Conservation (phyloP, 2,888 invertebrate genomes). For the Troides aeacus region DNA sequence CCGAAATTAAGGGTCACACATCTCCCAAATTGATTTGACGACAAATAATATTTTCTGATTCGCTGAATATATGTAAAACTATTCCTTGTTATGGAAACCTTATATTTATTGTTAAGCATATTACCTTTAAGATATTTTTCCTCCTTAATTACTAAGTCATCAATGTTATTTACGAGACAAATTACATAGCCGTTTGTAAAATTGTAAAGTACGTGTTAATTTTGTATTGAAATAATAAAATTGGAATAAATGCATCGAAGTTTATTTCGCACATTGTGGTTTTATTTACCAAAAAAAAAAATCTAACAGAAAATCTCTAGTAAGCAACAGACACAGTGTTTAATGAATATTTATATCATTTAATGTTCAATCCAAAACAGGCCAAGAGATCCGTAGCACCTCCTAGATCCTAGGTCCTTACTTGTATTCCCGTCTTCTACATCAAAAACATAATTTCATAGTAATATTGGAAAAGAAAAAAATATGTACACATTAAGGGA, state of each 20-base stretch:
- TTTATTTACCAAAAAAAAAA: slow-evolving; percentile 15
- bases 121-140: slow-evolving; percentile 30
- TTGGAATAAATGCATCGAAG: slow-evolving; percentile 34
- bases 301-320: too few relatives aligned
- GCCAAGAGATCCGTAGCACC: too few relatives aligned
- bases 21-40: too few relatives aligned
- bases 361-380: too few relatives aligned
- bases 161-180: slow-evolving; percentile 7
- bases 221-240: slow-evolving; percentile 74
- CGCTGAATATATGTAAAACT: slow-evolving; percentile 6
- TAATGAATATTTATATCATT: too few relatives aligned
- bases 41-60: background rate
- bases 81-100: slow-evolving; percentile 4
- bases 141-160: slow-evolving; percentile 25
- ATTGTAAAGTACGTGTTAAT: slow-evolving; percentile 52
- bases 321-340: too few relatives aligned
- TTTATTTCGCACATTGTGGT: slow-evolving; percentile 37
- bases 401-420: too few relatives aligned
- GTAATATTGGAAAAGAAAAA: too few relatives aligned
- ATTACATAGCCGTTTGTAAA: slow-evolving; percentile 44
- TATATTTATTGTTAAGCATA: slow-evolving; percentile 1
- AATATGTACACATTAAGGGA: too few relatives aligned
- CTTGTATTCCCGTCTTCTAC: too few relatives aligned
- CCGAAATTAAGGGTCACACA: too few relatives aligned
- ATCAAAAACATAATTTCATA: too few relatives aligned